Evolutionary conservation across 2,113 vertebrate genomes (phyloP).

Genomic region (Mastomys coucha): DNA sequence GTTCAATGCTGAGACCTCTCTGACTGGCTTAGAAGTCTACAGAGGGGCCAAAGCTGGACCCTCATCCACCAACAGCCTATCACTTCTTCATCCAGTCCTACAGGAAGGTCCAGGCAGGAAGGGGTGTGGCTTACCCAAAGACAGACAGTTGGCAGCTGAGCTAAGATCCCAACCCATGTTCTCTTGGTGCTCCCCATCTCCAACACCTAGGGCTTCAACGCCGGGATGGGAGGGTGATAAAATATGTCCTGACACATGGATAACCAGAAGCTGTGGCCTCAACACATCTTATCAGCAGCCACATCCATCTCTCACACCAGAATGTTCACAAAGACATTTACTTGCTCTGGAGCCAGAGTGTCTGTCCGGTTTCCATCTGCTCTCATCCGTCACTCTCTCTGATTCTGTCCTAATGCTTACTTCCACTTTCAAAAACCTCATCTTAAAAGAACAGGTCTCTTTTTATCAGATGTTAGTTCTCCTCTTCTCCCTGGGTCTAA

Average conservation of each 20-base stretch:
- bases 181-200: not conserved
- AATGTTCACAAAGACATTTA: not conserved
- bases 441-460: slow-evolving; percentile 58
- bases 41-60: not conserved
- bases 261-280: not conserved
- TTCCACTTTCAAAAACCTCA: slow-evolving; percentile 65
- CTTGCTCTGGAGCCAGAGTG: not conserved
- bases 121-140: not conserved
- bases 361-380: slow-evolving; percentile 1
- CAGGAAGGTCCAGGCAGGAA: not conserved
- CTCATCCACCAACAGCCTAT: not conserved
- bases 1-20: not conserved
- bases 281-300: slow-evolving; percentile 45
- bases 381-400: slow-evolving; percentile 60
- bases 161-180: not conserved
- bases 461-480: slow-evolving; percentile 67
- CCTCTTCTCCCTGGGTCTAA: slow-evolving; percentile 62
- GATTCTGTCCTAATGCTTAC: slow-evolving; percentile 35
- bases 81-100: not conserved
- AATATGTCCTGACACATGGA: not conserved
- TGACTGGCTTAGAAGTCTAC: not conserved
- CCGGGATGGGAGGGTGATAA: not conserved
- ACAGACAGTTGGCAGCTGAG: not conserved
- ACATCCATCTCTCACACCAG: not conserved
- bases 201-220: not conserved